phyloP scores from a whole-genome alignment of 2,113 vertebrate species.

The Cynocephalus volans region DNA sequence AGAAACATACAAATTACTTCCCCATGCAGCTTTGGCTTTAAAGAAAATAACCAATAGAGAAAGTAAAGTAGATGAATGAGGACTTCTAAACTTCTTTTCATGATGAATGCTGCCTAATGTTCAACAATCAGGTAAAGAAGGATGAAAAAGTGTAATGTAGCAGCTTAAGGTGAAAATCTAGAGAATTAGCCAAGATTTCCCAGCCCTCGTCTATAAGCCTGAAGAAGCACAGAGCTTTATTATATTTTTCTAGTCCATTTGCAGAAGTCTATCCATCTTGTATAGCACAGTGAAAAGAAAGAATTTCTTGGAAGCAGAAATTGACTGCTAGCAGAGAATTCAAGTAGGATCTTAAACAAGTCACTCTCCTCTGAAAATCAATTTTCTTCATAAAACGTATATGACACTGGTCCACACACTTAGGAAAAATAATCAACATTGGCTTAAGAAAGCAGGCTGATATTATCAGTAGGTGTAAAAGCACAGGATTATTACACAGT shows the following conservation, averaged over 20 bases:
- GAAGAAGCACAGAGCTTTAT: not conserved
- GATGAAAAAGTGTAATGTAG: not conserved
- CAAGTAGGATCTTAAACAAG: not conserved
- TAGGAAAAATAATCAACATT: not conserved
- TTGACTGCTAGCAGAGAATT: not conserved
- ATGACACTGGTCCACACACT: not conserved
- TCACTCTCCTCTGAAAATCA: not conserved
- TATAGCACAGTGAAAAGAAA: not conserved
- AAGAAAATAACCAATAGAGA: not conserved
- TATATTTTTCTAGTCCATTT: not conserved
- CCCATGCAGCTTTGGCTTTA: not conserved
- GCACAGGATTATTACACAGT: not conserved
- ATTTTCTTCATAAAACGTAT: not conserved
- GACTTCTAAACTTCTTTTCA: not conserved
- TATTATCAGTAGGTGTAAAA: not conserved
- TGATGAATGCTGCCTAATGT: not conserved
- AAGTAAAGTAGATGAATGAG: not conserved
- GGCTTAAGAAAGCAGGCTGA: not conserved
- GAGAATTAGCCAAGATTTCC: not conserved
- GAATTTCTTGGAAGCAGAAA: not conserved
- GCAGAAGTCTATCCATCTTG: not conserved
- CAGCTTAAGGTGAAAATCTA: conserved; percentile 24
- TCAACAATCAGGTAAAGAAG: not conserved
- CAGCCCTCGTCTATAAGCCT: not conserved
- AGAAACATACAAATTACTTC: not conserved